phyloP scores from a whole-genome alignment of 1,140 invertebrate genomes.

The Lanistes nyassanus region DNA sequence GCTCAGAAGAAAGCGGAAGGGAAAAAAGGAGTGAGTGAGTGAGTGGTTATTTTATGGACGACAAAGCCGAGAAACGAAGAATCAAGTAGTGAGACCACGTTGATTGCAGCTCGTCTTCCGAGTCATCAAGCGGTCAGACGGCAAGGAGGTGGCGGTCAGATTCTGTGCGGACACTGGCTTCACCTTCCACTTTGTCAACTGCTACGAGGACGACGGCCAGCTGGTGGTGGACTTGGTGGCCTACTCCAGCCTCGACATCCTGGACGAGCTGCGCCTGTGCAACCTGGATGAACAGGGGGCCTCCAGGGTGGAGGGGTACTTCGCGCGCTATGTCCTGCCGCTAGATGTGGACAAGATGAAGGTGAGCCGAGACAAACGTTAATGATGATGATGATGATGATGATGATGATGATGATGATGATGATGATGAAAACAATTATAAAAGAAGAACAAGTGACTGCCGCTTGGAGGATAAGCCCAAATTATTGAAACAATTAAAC shows the following conservation, averaged over 20 bases:
- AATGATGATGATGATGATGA: not conserved
- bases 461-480: too few species aligned
- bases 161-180: slow-evolving; percentile 78
- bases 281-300: slow-evolving; percentile 4
- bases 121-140: slow-evolving; percentile 7
- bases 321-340: slow-evolving; percentile 29
- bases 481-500: too few species aligned
- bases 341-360: slow-evolving; percentile 21
- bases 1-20: too few species aligned
- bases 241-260: slow-evolving; percentile 79
- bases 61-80: too few species aligned
- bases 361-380: not conserved
- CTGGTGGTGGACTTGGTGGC: slow-evolving; percentile 83
- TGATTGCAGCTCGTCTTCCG: slow-evolving; percentile 25
- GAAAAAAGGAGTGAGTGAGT: too few species aligned
- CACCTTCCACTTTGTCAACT: slow-evolving; percentile 90
- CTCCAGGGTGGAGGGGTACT: slow-evolving; percentile 5
- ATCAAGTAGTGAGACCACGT: too few species aligned
- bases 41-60: too few species aligned
- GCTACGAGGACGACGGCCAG: slow-evolving; percentile 79
- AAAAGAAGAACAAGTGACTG: too few species aligned
- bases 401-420: not conserved
- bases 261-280: slow-evolving; percentile 59
- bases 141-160: not conserved
- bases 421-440: too few species aligned